Percentiles rank a stretch among this genome's conserved stretches.
Evolutionary conservation across 2,888 invertebrate genomes (phyloP).

Genomic region (Leptinotarsa juncta): DNA sequence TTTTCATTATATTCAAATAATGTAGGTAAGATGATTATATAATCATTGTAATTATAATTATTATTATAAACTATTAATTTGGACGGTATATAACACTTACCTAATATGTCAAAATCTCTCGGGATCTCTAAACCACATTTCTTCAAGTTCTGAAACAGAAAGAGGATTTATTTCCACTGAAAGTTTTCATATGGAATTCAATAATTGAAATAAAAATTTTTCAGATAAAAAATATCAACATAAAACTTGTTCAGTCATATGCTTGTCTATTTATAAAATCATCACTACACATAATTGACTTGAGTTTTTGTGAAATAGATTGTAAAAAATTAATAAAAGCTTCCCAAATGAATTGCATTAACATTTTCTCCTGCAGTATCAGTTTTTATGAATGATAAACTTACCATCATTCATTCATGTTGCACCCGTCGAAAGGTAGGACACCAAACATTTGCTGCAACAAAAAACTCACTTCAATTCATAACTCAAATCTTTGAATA

Average conservation of each 20-base stretch:
- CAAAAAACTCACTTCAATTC: neutral
- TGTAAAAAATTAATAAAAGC: too few relatives aligned
- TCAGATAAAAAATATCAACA: conserved; percentile 35
- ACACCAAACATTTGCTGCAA: neutral
- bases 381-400: neutral
- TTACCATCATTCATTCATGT: neutral
- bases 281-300: neutral
- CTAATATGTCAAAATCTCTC: too few relatives aligned
- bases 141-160: neutral
- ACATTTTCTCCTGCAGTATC: too few relatives aligned
- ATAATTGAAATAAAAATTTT: neutral
- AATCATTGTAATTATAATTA: conserved; percentile 1
- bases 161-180: neutral
- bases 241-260: conserved; percentile 37
- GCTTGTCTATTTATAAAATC: conserved; percentile 33
- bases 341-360: too few relatives aligned
- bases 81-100: too few relatives aligned
- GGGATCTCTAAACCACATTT: too few relatives aligned
- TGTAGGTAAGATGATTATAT: conserved; percentile 13
- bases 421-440: neutral
- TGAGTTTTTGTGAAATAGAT: too few relatives aligned
- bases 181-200: neutral
- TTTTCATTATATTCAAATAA: conserved; percentile 19
- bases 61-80: neutral
- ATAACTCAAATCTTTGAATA: neutral